phyloP scores from a whole-genome alignment of 2,797 vertebrate genomes.

The Scyliorhinus canicula region DNA sequence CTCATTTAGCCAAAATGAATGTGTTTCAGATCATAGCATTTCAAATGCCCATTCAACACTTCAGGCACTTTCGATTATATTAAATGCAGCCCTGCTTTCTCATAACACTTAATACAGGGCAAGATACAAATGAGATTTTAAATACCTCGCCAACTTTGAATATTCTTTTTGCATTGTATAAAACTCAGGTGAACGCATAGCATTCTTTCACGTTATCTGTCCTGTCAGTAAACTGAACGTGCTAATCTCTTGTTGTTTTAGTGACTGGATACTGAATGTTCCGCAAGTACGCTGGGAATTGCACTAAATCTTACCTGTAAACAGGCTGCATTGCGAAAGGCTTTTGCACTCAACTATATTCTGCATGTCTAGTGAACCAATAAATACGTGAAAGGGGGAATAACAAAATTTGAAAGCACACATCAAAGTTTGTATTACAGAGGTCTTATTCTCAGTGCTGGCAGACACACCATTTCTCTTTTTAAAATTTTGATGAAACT shows the following conservation, averaged over 20 bases:
- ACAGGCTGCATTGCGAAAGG: conserved; percentile 51
- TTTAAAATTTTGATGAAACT: not conserved
- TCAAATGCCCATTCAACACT: not conserved
- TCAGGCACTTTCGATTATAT: not conserved
- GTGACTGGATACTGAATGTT: conserved; percentile 55
- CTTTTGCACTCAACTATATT: not conserved
- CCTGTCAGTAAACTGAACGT: conserved; percentile 53
- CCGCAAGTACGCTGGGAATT: conserved; percentile 60
- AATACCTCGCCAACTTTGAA: conserved; percentile 43
- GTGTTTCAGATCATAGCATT: conserved; percentile 14
- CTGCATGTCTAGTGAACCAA: not conserved
- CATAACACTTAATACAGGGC: no score
- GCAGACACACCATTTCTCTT: not conserved
- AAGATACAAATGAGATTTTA: not conserved
- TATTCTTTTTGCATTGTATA: conserved; percentile 43
- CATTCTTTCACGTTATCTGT: conserved; percentile 47
- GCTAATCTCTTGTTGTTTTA: conserved; percentile 59
- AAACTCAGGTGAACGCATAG: conserved; percentile 49
- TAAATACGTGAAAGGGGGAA: not conserved
- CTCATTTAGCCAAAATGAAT: conserved; percentile 43
- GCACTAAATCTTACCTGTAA: conserved; percentile 59
- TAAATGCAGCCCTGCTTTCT: not conserved
- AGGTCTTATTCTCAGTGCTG: not conserved
- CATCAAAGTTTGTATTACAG: not conserved
- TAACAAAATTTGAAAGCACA: not conserved